Evolutionary conservation across 2,888 invertebrate species (phyloP), one percentile per base, ranked within the genome.

Genomic region (Callyntrura guangdongensis): DNA sequence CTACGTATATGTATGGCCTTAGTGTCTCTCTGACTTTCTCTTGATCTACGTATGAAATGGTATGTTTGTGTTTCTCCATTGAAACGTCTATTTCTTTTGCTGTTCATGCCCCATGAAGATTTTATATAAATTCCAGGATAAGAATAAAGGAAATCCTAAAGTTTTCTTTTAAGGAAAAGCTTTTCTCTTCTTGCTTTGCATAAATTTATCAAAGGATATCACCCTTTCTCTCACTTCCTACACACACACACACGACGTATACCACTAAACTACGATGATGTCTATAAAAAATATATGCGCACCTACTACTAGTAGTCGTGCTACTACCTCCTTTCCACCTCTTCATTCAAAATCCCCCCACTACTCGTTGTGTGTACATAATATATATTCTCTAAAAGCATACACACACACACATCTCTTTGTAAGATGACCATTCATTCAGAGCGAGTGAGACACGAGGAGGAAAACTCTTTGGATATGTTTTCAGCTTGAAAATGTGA

Each of bases 181-280:
- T 59, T 85, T n/a, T n/a, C 25, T 72, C 85, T 85, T 64, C 69
- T 82, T 36, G 56, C 56, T 82, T 81, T 82, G 87, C 86, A 86
- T 86, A 86, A 79, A 86, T 86, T 86, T 86, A 86, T 86, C 79
- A 86, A 86, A 86, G 86, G 79, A 79, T 86, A 86, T 79, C 86
- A 25, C 61, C 47, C 79, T 49, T n/a, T 61, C 64, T 79, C 53
- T 81, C 27, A n/a, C 47, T 86, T 8, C 77, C 8, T 64, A 64
- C 61, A 27, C 83, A 9, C 20, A 47, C 17, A 47, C 74, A n/a
- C n/a, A 47, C 11, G 11, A 47, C 11, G 11, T 47, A 11, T 47
- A 47, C 11, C 5, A 8, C 5, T 47, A 47, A 8, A 59, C 59
- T 5, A 59, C 17, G 59, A 59, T 3, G 59, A 17, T 17, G 59